Evolutionary conservation across 2,113 vertebrate genomes (phyloP), one percentile per base, ranked within the genome.

Genomic region (Colistium nudipinnis): DNA sequence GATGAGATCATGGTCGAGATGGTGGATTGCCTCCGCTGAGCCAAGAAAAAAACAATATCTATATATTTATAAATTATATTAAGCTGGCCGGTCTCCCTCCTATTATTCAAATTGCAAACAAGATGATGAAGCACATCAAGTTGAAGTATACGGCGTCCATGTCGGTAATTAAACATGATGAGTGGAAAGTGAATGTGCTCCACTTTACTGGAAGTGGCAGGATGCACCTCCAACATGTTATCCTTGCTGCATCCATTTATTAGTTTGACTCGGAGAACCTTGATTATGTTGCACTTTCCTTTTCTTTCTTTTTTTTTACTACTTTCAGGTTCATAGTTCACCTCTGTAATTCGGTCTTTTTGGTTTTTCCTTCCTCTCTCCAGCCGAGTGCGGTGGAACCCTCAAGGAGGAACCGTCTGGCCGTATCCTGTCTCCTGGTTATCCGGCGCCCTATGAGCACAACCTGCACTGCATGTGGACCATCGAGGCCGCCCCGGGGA

Each of bases 381-480:
- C 82, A 99, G 98, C 97, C 0, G 98, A 99, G 72, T 99, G 98
- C 73, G 98, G 98, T 7, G 96, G 97, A 1, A 91, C 82, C 12
- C 93, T 97, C 72, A 94, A 79, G 85, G 95, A 97, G 7, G 95
- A 98, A 52, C 60, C 80, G 0, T 91, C 93, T 0, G 97, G 98
- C 10, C 92, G 96, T 30, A 95, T 99, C 49, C 91, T 99, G 68
- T 99, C 98, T 25, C 98, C 98, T 0, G 96, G 96, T n/a, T 99
- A 98, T 61, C 98, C 98, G 0, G 95, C 95, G 0, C 96, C 98
- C 1, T 99, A 99, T 0, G 97, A 98, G 53, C 98, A 99, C 80
- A 99, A 99, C 65, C 93, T 99, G 75, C 96, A 99, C 84, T 99
- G 98, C 31, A 88, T 97, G 59, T 99, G 98, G 98, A 96, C 82